These are phyloP conservation scores for Archocentrus centrarchus DNA, from an alignment of 2,113 vertebrate species.

Conservation along the genomic window DNA sequence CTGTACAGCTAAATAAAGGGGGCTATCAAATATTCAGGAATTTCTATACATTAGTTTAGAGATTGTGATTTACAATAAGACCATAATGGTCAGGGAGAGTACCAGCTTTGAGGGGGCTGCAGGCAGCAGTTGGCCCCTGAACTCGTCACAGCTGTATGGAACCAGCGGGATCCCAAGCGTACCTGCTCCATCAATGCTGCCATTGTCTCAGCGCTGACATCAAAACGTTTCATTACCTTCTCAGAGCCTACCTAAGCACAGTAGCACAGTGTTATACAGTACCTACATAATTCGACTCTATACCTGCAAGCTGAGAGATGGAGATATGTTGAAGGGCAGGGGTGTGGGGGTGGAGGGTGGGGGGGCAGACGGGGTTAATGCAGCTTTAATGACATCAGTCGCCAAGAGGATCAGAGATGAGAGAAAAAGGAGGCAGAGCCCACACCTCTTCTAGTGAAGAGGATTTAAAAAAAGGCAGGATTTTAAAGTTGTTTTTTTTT, in stretches of 20 bases:
- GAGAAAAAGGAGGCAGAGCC: background rate
- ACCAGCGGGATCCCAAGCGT: background rate
- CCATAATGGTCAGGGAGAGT: conserved; percentile 6
- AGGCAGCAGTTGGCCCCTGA: conserved; percentile 19
- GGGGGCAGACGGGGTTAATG: conserved; percentile 52
- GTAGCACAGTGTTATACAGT: conserved; percentile 44
- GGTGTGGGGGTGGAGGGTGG: background rate
- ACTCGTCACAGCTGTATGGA: conserved; percentile 49
- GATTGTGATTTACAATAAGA: background rate
- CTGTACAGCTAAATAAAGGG: background rate
- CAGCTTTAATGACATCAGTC: conserved; percentile 57
- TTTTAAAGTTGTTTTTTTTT: background rate
- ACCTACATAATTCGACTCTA: conserved; percentile 22
- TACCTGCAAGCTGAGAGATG: conserved; percentile 26
- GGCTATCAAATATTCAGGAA: background rate
- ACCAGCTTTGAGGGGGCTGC: background rate
- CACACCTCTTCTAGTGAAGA: conserved; percentile 20
- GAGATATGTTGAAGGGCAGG: conserved; percentile 24
- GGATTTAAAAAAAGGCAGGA: conserved; percentile 23
- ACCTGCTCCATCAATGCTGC: conserved; percentile 43
- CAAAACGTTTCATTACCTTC: conserved; percentile 53
- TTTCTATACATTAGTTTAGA: background rate
- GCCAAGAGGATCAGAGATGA: conserved; percentile 41
- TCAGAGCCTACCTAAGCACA: conserved; percentile 44
- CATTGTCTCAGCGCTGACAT: conserved; percentile 47